phyloP scores from a whole-genome alignment of 1,140 invertebrate species.

The Brachionus koreanus region DNA sequence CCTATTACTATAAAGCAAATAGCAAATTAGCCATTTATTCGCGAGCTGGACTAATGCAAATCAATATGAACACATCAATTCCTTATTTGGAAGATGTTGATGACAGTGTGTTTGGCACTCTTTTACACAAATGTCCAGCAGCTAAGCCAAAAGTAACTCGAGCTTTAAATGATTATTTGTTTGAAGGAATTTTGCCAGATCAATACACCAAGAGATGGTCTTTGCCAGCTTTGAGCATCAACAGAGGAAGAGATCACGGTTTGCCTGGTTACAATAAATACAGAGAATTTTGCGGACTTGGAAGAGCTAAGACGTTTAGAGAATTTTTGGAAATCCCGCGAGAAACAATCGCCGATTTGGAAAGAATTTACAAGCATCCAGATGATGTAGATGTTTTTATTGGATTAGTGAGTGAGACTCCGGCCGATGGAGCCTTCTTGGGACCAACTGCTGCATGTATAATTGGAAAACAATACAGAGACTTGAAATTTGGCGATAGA shows the following conservation, averaged over 20 bases:
- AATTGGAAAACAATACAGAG: not conserved
- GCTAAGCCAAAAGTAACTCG: not conserved
- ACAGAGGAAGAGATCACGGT: constrained; percentile 86
- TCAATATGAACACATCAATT: not conserved
- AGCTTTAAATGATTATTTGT: not conserved
- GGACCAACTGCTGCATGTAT: constrained; percentile 87
- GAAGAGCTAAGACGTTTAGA: not conserved
- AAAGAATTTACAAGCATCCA: constrained; percentile 44
- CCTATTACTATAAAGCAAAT: not conserved
- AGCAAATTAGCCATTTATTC: not conserved
- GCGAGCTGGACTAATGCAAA: not conserved
- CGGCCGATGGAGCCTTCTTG: constrained; percentile 75
- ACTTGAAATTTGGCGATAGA: not conserved
- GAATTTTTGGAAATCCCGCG: constrained; percentile 60
- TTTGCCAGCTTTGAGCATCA: constrained; percentile 62
- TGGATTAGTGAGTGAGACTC: constrained; percentile 74
- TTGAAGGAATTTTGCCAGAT: not conserved
- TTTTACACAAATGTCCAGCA: not conserved
- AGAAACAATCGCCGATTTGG: not conserved
- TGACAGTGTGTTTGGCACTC: not conserved
- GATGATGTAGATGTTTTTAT: constrained; percentile 49
- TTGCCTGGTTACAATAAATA: constrained; percentile 84
- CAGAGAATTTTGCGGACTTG: constrained; percentile 72
- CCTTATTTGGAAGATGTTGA: not conserved
- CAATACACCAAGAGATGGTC: not conserved